Evolutionary conservation across 2,113 vertebrate genomes (phyloP).

Genomic region (Dunckerocampus dactyliophorus): DNA sequence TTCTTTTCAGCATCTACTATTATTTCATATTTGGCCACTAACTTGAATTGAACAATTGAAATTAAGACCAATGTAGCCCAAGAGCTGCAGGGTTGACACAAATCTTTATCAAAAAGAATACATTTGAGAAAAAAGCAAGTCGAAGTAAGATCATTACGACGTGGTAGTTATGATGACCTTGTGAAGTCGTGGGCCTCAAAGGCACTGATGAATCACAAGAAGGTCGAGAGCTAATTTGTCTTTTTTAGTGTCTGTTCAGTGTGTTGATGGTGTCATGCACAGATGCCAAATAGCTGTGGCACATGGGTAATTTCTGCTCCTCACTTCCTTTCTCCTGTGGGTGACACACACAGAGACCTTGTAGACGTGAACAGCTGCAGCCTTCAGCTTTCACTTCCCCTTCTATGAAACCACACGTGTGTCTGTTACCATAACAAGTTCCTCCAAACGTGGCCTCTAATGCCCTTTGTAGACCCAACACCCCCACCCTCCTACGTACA

Average conservation of each 20-base stretch:
- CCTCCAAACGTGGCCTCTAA: conserved; percentile 56
- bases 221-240: background rate
- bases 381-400: conserved; percentile 65
- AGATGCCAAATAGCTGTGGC: conserved; percentile 32
- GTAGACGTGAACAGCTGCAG: conserved; percentile 65
- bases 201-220: background rate
- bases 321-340: conserved; percentile 59
- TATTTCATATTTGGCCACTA: too few species aligned
- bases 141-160: too few species aligned
- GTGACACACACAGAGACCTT: conserved; percentile 44
- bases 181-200: background rate
- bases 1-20: too few species aligned
- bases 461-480: conserved; percentile 31
- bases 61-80: too few species aligned
- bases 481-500: conserved; percentile 1
- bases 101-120: background rate
- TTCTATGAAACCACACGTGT: conserved; percentile 58
- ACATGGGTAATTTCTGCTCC: conserved; percentile 47
- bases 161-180: background rate
- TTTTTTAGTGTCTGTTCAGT: background rate
- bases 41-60: too few species aligned
- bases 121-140: background rate
- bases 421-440: conserved; percentile 71
- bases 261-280: conserved; percentile 10
- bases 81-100: background rate